Conservation (phyloP, 1,140 invertebrate genomes). For the Hetaerina americana region DNA sequence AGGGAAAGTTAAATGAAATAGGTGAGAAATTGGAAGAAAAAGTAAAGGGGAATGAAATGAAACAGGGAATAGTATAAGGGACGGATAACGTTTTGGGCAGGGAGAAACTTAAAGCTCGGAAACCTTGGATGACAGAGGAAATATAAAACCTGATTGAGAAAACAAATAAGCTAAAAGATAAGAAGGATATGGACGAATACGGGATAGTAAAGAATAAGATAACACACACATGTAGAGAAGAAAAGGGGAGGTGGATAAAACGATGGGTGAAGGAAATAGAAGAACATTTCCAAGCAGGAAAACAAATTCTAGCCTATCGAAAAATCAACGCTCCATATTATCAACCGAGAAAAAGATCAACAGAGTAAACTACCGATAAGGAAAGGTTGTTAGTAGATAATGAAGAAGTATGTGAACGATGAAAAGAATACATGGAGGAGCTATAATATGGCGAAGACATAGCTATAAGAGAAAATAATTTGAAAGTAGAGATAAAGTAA, state of each 20-base stretch:
- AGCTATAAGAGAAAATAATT: no score
- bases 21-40: neutral
- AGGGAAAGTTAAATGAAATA: neutral
- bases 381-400: neutral
- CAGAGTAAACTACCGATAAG: neutral
- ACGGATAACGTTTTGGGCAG: neutral
- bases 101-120: neutral
- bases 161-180: neutral
- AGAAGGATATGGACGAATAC: neutral
- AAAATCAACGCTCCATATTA: neutral
- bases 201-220: neutral
- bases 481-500: neutral
- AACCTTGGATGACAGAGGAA: neutral
- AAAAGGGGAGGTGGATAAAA: neutral
- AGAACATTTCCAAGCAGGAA: neutral
- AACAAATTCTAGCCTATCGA: neutral
- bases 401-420: neutral
- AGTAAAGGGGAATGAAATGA: neutral
- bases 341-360: neutral
- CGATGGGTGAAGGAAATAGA: neutral
- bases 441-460: no score
- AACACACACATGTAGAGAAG: no score
- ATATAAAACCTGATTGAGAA: neutral
- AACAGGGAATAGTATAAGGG: neutral
- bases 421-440: neutral